phyloP scores from a whole-genome alignment of 2,797 vertebrate species.

The Brachyalestes nurse region DNA sequence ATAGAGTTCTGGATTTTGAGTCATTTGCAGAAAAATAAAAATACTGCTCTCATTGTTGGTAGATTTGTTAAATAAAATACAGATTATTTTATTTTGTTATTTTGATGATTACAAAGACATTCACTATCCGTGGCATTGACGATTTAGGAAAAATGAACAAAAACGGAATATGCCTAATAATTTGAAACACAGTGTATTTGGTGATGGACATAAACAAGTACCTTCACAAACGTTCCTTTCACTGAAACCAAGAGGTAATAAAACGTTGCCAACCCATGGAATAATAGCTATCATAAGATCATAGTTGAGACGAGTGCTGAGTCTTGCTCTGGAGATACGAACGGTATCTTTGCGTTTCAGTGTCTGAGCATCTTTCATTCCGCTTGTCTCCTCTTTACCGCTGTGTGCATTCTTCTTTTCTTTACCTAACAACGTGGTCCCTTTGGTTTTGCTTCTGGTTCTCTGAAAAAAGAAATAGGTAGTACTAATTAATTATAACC shows the following conservation, averaged over 20 bases:
- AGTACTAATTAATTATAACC: not conserved
- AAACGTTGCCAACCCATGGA: conserved; percentile 85
- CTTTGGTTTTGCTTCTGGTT: not conserved
- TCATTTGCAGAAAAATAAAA: too few species aligned
- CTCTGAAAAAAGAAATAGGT: conserved; percentile 1
- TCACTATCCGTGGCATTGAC: too few species aligned
- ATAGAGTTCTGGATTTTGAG: too few species aligned
- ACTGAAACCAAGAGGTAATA: conserved; percentile 60
- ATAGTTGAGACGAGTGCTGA: conserved; percentile 53
- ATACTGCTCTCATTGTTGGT: too few species aligned
- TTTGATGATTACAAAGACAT: too few species aligned
- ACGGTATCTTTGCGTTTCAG: not conserved
- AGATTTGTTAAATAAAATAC: too few species aligned
- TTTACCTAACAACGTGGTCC: not conserved
- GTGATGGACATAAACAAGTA: conserved; percentile 47
- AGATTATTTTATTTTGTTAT: too few species aligned
- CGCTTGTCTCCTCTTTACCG: not conserved
- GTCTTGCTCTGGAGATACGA: not conserved
- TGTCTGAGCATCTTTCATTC: not conserved
- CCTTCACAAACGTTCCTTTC: conserved; percentile 64
- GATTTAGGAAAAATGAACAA: too few species aligned
- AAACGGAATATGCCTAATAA: too few species aligned
- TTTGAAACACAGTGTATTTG: too few species aligned
- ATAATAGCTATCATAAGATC: conserved; percentile 78
- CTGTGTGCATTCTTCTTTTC: not conserved